A percentile compares a stretch with the other conserved stretches of the same genome.
Evolutionary conservation across 2,797 vertebrate species (phyloP).

Genomic region (Mus spretus): DNA sequence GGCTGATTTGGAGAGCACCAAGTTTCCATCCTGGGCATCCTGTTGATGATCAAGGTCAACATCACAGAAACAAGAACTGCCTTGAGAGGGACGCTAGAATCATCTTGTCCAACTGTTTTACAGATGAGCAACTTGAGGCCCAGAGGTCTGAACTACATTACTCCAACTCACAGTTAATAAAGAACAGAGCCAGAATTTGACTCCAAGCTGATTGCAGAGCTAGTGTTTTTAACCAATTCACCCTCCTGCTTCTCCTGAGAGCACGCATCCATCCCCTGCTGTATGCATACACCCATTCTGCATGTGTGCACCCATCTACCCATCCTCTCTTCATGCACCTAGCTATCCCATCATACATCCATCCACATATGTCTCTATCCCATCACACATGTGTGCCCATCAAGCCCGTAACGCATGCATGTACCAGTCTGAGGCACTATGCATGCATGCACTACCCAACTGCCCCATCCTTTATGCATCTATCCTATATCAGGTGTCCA

Average conservation of each 20-base stretch:
- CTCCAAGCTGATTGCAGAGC: not conserved
- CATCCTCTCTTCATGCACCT: not conserved
- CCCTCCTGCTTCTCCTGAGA: not conserved
- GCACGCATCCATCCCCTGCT: not conserved
- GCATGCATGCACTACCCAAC: not conserved
- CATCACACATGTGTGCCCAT: not conserved
- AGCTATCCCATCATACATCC: not conserved
- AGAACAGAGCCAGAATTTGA: conserved; percentile 45
- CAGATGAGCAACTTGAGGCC: conserved; percentile 44
- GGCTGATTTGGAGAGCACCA: not conserved
- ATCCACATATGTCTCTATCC: not conserved
- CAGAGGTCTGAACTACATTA: not conserved
- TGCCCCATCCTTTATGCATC: not conserved
- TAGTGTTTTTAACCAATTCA: conserved; percentile 3
- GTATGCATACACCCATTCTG: not conserved
- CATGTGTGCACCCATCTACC: not conserved
- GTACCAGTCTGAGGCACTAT: not conserved
- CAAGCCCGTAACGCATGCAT: not conserved
- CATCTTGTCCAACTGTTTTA: not conserved
- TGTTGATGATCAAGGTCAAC: not conserved
- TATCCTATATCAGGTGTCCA: not conserved
- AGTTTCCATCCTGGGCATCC: not conserved
- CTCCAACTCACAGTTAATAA: not conserved
- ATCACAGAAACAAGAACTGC: not conserved
- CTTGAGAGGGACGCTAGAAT: not conserved